Percentiles rank a stretch among this genome's conserved stretches.
These are phyloP conservation scores for Papilio glaucus DNA, from an alignment of 1,140 invertebrate genomes.

Conservation along the genomic window DNA sequence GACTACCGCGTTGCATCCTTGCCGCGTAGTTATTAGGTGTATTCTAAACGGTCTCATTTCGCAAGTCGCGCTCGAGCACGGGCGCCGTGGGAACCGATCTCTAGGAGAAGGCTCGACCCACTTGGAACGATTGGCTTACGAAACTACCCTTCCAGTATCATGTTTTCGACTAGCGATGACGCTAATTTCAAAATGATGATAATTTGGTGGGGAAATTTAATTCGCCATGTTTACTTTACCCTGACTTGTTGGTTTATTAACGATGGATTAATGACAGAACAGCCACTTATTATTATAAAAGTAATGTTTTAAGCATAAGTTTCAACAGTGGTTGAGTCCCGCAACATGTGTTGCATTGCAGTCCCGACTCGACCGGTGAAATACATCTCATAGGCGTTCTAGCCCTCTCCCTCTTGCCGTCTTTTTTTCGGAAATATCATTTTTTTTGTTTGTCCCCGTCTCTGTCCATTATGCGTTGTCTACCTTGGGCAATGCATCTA, in stretches of 20 bases:
- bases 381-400: too few species aligned
- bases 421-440: too few species aligned
- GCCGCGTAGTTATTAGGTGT: conserved; percentile 4
- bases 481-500: too few species aligned
- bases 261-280: background rate
- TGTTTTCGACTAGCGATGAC: background rate
- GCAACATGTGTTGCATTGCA: too few species aligned
- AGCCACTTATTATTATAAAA: too few species aligned
- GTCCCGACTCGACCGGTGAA: too few species aligned
- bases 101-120: conserved; percentile 14
- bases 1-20: background rate
- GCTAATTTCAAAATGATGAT: background rate
- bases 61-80: background rate
- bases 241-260: background rate
- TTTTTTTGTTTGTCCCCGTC: too few species aligned
- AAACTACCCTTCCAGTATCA: background rate
- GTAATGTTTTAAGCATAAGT: too few species aligned
- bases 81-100: conserved; percentile 12
- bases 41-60: conserved; percentile 13
- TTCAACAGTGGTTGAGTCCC: too few species aligned
- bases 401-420: too few species aligned
- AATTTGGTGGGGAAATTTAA: background rate
- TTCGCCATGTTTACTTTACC: background rate
- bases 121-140: background rate
- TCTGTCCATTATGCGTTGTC: too few species aligned